Percentiles rank a stretch among this genome's conserved stretches.
These are phyloP conservation scores for Athalia cordata DNA, from an alignment of 2,888 invertebrate genomes.

Conservation along the genomic window DNA sequence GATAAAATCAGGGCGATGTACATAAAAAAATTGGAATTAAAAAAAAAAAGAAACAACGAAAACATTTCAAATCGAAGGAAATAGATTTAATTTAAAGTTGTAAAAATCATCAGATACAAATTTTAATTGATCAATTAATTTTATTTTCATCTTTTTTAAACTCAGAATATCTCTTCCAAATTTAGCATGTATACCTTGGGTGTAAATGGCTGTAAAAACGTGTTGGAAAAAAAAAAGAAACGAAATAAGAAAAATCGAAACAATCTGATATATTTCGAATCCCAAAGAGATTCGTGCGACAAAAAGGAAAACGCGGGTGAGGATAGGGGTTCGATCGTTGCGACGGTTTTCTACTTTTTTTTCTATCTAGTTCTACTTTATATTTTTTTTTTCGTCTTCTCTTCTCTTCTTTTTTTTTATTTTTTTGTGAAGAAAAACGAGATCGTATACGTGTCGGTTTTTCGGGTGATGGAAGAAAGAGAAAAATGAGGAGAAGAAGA, in stretches of 20 bases:
- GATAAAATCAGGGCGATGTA: not conserved
- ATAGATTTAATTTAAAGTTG: not conserved
- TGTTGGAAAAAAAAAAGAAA: not conserved
- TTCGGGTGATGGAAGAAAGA: too few species aligned
- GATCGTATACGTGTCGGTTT: not conserved
- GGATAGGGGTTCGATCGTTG: not conserved
- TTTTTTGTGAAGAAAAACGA: not conserved
- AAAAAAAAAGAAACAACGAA: not conserved
- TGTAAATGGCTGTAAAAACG: not conserved
- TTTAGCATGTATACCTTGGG: not conserved
- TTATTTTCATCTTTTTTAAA: not conserved
- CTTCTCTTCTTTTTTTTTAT: too few species aligned
- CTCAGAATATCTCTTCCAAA: not conserved
- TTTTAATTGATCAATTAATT: not conserved
- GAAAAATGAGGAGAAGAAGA: too few species aligned
- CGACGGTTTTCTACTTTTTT: not conserved
- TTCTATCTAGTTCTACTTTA: too few species aligned
- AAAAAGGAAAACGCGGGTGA: too few species aligned
- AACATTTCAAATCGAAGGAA: not conserved
- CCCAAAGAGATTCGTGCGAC: not conserved
- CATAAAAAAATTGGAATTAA: not conserved
- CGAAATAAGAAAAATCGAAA: not conserved
- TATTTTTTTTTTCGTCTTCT: too few species aligned
- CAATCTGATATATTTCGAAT: conserved; percentile 5
- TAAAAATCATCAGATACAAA: not conserved